Conservation (phyloP, 2,797 vertebrate genomes). For the Scyliorhinus canicula region DNA sequence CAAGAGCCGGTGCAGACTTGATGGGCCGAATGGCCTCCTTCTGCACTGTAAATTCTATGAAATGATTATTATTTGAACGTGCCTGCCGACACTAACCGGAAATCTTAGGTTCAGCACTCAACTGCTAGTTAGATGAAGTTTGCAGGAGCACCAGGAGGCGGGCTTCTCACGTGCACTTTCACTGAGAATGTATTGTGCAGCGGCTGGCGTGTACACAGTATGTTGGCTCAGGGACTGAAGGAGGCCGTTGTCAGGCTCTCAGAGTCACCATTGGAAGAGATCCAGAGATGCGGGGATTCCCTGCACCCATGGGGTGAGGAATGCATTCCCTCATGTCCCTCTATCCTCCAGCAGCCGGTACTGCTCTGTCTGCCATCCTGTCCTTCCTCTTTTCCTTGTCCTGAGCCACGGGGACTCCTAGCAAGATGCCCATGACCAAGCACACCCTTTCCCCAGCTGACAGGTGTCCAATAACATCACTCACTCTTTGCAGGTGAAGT, state of each 20-base stretch:
- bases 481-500: background rate
- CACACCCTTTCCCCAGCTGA: background rate
- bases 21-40: too few species aligned
- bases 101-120: background rate
- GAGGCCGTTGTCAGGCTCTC: background rate
- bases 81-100: background rate
- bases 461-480: background rate
- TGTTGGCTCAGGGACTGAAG: background rate
- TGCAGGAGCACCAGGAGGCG: background rate
- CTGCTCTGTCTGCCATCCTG: background rate
- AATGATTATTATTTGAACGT: background rate
- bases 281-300: background rate
- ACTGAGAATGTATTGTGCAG: background rate
- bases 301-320: background rate
- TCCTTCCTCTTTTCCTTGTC: too few species aligned
- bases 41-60: too few species aligned
- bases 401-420: background rate
- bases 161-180: too few species aligned
- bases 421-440: background rate
- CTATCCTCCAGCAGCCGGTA: background rate
- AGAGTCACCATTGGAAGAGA: background rate
- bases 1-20: too few species aligned
- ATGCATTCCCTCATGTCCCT: too few species aligned
- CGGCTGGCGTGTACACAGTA: background rate
- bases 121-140: background rate